A percentile compares a stretch with the other conserved stretches of the same genome.
Evolutionary conservation across 2,113 vertebrate species (phyloP).

Genomic region (Amia ocellicauda): DNA sequence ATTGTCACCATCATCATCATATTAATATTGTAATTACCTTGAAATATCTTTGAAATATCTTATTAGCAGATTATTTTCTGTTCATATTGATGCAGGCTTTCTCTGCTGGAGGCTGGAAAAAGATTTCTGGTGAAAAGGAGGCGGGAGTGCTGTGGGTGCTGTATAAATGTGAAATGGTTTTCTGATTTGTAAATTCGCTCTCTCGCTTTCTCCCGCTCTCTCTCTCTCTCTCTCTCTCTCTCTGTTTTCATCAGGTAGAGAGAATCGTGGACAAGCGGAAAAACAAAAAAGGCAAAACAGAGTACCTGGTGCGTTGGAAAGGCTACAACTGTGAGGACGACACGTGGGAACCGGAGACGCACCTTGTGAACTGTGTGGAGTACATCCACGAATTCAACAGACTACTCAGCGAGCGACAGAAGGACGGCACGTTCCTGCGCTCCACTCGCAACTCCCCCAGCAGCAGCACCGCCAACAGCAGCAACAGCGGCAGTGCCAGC

Average conservation of each 20-base stretch:
- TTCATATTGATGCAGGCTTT: no score
- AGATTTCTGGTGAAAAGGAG: no score
- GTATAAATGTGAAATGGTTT: no score
- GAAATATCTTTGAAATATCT: no score
- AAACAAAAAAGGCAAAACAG: conserved; percentile 88
- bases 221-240: conserved; percentile 26
- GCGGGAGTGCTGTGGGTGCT: no score
- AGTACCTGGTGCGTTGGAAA: conserved; percentile 92
- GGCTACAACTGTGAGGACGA: conserved; percentile 88
- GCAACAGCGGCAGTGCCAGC: conserved; percentile 17
- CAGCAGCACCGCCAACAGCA: no score
- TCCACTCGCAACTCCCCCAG: conserved; percentile 78
- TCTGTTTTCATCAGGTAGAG: conserved; percentile 76
- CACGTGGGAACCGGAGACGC: conserved; percentile 93
- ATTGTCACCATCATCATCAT: no score
- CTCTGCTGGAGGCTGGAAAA: no score
- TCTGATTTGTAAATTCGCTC: no score
- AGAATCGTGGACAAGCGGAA: conserved; percentile 86
- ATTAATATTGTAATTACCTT: no score
- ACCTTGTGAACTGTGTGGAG: conserved; percentile 87
- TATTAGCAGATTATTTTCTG: no score
- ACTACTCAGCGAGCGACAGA: conserved; percentile 68
- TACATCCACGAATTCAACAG: conserved; percentile 92
- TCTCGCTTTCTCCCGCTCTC: no score
- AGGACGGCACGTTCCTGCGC: conserved; percentile 66